A percentile compares a stretch with the other conserved stretches of the same genome.
phyloP scores from a whole-genome alignment of 2,888 invertebrate species.

The Tanytarsus gracilentus region DNA sequence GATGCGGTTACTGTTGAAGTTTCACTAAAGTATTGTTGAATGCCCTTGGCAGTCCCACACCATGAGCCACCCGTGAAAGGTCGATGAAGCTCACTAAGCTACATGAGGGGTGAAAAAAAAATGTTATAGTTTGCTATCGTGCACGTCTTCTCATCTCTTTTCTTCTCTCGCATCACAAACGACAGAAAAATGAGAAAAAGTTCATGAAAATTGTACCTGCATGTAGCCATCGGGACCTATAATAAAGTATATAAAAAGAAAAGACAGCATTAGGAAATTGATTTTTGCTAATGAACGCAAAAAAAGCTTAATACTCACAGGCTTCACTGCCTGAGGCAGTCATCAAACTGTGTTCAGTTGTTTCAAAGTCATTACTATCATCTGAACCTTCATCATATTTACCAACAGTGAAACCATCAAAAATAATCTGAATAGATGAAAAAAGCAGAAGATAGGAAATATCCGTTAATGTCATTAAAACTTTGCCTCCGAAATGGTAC shows the following conservation, averaged over 20 bases:
- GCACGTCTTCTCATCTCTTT: no score
- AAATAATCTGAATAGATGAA: slow-evolving; percentile 54
- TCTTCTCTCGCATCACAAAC: no score
- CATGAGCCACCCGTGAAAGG: slow-evolving; percentile 85
- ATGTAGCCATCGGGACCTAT: slow-evolving; percentile 73
- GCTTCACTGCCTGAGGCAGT: slow-evolving; percentile 46
- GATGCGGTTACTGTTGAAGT: slow-evolving; percentile 82
- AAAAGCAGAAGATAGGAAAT: slow-evolving; percentile 8
- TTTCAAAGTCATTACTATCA: slow-evolving; percentile 42
- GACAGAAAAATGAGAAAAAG: background rate
- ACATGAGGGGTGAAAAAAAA: slow-evolving; percentile 5
- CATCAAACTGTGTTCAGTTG: slow-evolving; percentile 41
- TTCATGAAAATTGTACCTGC: no score
- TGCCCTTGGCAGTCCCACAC: slow-evolving; percentile 75
- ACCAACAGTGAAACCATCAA: slow-evolving; percentile 82
- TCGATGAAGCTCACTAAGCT: slow-evolving; percentile 74
- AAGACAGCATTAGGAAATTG: background rate
- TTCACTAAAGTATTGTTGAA: slow-evolving; percentile 81
- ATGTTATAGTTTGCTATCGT: background rate
- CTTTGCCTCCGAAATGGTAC: background rate
- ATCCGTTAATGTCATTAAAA: background rate
- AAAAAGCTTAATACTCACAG: background rate
- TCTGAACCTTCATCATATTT: slow-evolving; percentile 59
- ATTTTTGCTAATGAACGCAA: background rate
- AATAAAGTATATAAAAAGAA: background rate